phyloP scores from a whole-genome alignment of 2,113 vertebrate genomes.

The Hyla sarda region DNA sequence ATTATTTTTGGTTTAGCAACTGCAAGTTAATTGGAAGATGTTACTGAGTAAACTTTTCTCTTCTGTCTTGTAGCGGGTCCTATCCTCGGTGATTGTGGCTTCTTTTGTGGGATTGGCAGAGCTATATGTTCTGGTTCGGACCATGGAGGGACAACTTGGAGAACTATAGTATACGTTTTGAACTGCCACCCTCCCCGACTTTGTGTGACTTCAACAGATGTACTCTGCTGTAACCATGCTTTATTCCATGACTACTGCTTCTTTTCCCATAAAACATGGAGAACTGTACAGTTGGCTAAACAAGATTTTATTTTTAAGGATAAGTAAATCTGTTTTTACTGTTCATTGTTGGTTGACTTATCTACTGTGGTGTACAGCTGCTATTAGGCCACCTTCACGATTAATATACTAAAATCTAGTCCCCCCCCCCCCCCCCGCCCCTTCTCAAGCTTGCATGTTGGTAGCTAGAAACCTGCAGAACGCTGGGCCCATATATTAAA shows the following conservation, averaged over 20 bases:
- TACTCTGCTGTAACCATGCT: not conserved
- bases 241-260: not conserved
- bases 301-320: not conserved
- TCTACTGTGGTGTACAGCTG: too few relatives aligned
- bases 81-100: slow-evolving; percentile 88
- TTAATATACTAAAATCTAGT: too few relatives aligned
- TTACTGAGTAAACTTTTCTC: not conserved
- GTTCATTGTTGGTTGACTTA: too few relatives aligned
- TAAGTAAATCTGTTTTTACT: not conserved
- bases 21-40: not conserved
- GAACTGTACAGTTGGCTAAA: not conserved
- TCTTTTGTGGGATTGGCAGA: slow-evolving; percentile 95
- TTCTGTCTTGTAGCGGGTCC: slow-evolving; percentile 74
- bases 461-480: too few relatives aligned
- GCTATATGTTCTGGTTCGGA: slow-evolving; percentile 92
- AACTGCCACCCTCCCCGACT: not conserved
- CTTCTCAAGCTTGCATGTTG: too few relatives aligned
- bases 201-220: not conserved
- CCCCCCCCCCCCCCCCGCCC: too few relatives aligned
- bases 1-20: too few relatives aligned
- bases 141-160: slow-evolving; percentile 91
- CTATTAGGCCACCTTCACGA: too few relatives aligned
- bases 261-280: not conserved
- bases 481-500: too few relatives aligned
- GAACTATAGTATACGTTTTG: slow-evolving; percentile 72